A percentile compares a stretch with the other conserved stretches of the same genome.
Conservation (phyloP, 2,888 invertebrate species). For the Andrena marginata region DNA sequence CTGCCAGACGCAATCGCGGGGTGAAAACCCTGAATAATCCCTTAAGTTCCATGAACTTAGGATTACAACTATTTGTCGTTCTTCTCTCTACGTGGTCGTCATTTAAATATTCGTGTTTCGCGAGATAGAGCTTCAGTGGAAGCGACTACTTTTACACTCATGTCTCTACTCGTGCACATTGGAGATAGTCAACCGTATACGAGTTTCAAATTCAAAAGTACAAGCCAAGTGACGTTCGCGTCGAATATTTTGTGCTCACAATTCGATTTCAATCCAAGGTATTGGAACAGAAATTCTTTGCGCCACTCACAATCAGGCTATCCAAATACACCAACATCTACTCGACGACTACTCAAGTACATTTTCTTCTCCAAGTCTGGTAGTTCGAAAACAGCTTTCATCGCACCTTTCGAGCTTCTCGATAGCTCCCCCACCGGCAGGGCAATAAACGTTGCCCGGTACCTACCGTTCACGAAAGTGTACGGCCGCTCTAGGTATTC, state of each 20-base stretch:
- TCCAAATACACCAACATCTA: not conserved
- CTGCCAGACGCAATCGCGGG: not conserved
- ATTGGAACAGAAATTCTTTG: no score
- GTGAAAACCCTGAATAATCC: not conserved
- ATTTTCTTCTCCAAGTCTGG: not conserved
- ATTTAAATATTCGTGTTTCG: no score
- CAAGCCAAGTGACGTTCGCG: no score
- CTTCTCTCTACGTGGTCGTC: not conserved
- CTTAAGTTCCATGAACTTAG: not conserved
- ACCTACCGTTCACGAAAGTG: not conserved
- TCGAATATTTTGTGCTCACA: no score
- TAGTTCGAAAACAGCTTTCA: not conserved
- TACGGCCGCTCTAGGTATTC: not conserved
- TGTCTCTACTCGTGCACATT: no score
- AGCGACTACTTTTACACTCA: no score
- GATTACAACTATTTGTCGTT: not conserved
- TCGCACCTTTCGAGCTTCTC: not conserved
- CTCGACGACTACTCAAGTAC: not conserved
- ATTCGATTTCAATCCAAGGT: no score
- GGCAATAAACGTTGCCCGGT: slow-evolving; percentile 30
- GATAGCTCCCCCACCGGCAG: not conserved
- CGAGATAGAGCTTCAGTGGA: no score
- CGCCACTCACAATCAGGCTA: no score
- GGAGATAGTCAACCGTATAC: no score
- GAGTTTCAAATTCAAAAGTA: no score